Evolutionary conservation across 2,888 invertebrate species (phyloP), one percentile per base, ranked within the genome.

Genomic region (Drosophila pegasa): DNA sequence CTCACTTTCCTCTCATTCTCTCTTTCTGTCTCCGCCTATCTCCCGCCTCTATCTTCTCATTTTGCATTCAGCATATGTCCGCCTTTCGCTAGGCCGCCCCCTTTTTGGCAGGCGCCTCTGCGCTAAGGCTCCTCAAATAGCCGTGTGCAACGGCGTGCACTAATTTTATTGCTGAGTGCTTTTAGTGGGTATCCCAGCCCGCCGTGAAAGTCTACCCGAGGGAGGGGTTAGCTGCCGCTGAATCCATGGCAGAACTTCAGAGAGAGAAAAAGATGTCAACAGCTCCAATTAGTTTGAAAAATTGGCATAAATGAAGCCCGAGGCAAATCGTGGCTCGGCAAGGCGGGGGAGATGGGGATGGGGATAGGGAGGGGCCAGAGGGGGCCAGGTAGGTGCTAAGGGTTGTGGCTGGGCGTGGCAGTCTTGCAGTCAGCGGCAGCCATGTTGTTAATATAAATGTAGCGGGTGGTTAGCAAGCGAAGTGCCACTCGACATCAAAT

Each of bases 211-310:
- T 64, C 61, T 59, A 56, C 70, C 56, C 54, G 3, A 25, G 41
- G 43, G 22, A 10, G 37, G 20, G 33, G 50, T 35, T 50, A 8
- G 25, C n/a, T 22, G 27, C 52, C 33, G 70, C 43, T 35, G 71
- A 65, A 65, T 48, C 71, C 37, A 38, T 27, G 48, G 70, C 47
- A 43, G 82, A 85, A 69, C 62, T 85, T 72, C 37, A 62, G 58
- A 55, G 57, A 60, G 58, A 56, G 52, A 72, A 73, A 86, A 90
- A 90, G 90, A 90, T 90, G 90, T 90, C 90, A 90, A 90, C 90
- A 90, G 90, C 89, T 82, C 90, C 91, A 90, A 90, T 90, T 90
- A 90, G 90, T 90, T 90, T 90, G 85, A 88, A 89, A 87, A 85
- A 90, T 87, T 88, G 83, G 86, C 84, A 90, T 83, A 89, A 90